phyloP scores from a whole-genome alignment of 2,113 vertebrate species.

The Pedionomus torquatus region DNA sequence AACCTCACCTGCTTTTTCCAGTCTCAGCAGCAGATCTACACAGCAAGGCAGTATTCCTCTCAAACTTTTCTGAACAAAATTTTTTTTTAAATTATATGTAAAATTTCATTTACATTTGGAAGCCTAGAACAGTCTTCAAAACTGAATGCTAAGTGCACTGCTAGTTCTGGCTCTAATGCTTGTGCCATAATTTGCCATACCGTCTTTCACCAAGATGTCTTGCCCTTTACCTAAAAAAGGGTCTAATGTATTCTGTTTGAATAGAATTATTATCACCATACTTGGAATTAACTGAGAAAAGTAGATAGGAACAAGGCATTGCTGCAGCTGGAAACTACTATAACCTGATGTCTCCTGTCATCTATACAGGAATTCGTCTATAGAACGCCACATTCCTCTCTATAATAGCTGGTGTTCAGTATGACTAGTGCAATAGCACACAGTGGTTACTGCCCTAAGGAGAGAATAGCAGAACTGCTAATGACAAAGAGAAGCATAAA shows the following conservation, averaged over 20 bases:
- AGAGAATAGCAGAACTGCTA: not conserved
- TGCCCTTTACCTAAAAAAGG: rapidly evolving
- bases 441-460: not conserved
- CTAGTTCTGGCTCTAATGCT: not conserved
- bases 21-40: not conserved
- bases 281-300: not conserved
- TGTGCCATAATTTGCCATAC: not conserved
- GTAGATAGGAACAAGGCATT: not conserved
- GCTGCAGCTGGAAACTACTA: not conserved
- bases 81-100: not conserved
- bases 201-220: rapidly evolving
- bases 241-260: rapidly evolving
- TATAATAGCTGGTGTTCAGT: rapidly evolving
- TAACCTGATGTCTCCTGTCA: rapidly evolving
- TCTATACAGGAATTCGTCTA: too few relatives aligned
- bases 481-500: not conserved
- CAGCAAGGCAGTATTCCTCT: not conserved
- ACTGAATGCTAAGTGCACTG: rapidly evolving
- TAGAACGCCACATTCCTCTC: not conserved
- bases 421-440: rapidly evolving
- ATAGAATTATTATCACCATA: not conserved
- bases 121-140: not conserved
- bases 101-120: not conserved
- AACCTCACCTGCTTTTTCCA: not conserved
- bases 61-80: not conserved